Evolutionary conservation across 2,113 vertebrate genomes (phyloP), one percentile per base, ranked within the genome.

Genomic region (Nycticebus coucang): DNA sequence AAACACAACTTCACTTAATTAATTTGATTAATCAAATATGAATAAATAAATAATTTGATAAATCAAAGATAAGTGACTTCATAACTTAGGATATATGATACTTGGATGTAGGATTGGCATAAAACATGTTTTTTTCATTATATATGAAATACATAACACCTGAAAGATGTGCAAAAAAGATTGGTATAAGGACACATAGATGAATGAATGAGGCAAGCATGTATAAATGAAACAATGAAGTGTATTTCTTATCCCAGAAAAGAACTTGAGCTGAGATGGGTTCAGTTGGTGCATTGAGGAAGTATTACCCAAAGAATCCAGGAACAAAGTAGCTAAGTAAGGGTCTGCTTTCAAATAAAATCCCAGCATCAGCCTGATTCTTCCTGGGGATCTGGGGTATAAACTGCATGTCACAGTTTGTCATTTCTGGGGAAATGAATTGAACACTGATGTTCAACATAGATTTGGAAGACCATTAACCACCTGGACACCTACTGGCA

Each of bases 11-110:
- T 19, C 21, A 72, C 59, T 71, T 83, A 78, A 71, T 77, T 71
- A 87, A 60, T 89, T 91, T 87, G 14, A 75, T 57, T 90, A 83
- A 64, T 72, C 15, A 60, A 28, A n/a, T 50, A 41, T 18, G 30
- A 59, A 79, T 21, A 59, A 81, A 77, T 45, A 77, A 85, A 59
- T 71, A 64, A 78, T 55, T 97, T 66, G 81, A 79, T 62, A 88
- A 82, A 77, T 91, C 45, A 89, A 60, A 87, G 62, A 45, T 12
- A 92, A 64, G 17, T 50, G 41, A 68, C 28, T 87, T 92, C 9
- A 83, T 86, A 60, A 55, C 45, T 57, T 90, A 59, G 19, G 14
- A 55, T 91, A 33, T 68, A 50, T 89, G 41, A 41, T 74, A 50
- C 45, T 82, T 83, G 57, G 21, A 55, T 55, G 1, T 80, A 87